Evolutionary conservation across 2,797 vertebrate genomes (phyloP), one percentile per base, ranked within the genome.

Genomic region (Mionectes olivaceus): DNA sequence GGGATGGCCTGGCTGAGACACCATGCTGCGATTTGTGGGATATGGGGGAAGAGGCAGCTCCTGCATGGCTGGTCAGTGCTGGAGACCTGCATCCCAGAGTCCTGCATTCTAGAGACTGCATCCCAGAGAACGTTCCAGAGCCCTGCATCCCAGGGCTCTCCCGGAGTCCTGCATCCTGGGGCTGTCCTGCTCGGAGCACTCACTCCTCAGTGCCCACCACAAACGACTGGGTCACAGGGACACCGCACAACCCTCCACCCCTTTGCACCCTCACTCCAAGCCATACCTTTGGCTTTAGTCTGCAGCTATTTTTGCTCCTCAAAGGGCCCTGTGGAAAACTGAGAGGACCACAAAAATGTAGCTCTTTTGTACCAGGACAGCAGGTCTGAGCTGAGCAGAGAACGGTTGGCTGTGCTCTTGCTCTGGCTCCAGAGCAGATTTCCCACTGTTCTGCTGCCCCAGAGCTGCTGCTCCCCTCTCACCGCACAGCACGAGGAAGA

Each of bases 301-400:
- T 84, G 63, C 55, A 93, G 64, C 93, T 95, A 56, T 73, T 92
- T 86, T 83, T 44, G 52, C 68, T 79, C 65, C 87, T 60, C 78
- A 82, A 24, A 77, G 15, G 18, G 53, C 47, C 7, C 49, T 11
- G 69, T n/a, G 59, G 69, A 56, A 87, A 83, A 87, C 1, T 32
- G 21, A 84, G 2, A 52, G 33, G 44, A 86, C 53, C n/a, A 49
- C 68, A 83, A 67, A 41, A 41, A 53, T 64, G 64, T 8, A 11
- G 12, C 71, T 87, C 37, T 80, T 27, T 71, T 84, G 60, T 60
- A 44, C 5, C 24, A 46, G 47, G 75, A 71, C 37, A 83, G 44
- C 68, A 71, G 80, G 37, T 80, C 79, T 67, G 70, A 80, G 28
- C 41, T 3, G 25, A 11, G 44, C 52, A 19, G 68, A 43, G 52